Evolutionary conservation across 2,797 vertebrate species (phyloP), one percentile per base, ranked within the genome.

Genomic region (Acrossocheilus wenchowensis): DNA sequence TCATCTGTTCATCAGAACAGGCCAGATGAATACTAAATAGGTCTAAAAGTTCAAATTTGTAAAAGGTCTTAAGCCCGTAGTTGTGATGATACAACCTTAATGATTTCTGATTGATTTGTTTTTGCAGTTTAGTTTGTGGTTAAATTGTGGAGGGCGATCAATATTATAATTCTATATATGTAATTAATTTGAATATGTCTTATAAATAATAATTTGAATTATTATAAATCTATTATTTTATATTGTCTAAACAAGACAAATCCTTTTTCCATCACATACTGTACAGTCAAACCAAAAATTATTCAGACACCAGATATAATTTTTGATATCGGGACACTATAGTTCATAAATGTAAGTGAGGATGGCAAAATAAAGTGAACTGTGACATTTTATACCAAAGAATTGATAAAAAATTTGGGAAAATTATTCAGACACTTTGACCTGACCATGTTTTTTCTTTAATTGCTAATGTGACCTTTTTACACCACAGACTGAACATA

Each of bases 11-110:
- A 74, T 74, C n/a, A 19, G 7, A 30, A 48, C n/a, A 48, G 72
- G 71, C 43, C 69, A 30, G n/a, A 30, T 74, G n/a, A 74, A 74
- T 50, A 17, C 72, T 74, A 74, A 17, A 74, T 10, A 74, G 8
- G n/a, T 19, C 43, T 57, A 23, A 57, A 57, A 23, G 21, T 57
- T 57, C 43, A 48, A n/a, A 26, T 72, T n/a, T 72, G 41, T 17
- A 34, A 45, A 48, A 1, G 8, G 43, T 45, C 71, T 9, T 30
- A 30, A 66, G 26, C 62, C 62, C 14, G 7, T 62, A 26, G 60
- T 62, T 62, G n/a, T 62, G n/a, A 34, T 66, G 26, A 7, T 30
- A 34, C 12, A 66, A 7, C 26, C 62, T 34, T 30, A 15, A 30
- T 6, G 62, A 64, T 64, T 64, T 15, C 26, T 30, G 12, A 64